Evolutionary conservation across 2,888 invertebrate genomes (phyloP).

Genomic region (Agrypnus murinus): DNA sequence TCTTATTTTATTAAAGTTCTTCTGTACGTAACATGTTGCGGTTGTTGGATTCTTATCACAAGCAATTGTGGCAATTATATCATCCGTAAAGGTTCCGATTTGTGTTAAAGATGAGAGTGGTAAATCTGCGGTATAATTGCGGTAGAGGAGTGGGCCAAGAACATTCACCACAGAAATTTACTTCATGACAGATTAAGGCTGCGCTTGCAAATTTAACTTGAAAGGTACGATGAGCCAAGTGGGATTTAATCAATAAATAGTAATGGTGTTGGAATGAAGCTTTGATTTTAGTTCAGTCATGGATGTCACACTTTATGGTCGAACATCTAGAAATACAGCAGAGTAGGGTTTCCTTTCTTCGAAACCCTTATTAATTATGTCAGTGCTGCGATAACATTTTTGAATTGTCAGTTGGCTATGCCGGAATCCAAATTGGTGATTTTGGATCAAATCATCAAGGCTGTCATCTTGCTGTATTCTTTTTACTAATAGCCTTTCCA

Average conservation of each 20-base stretch:
- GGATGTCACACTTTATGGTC: not conserved
- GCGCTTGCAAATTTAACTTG: not conserved
- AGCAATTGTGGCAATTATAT: no score
- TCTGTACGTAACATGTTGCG: not conserved
- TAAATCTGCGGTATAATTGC: not conserved
- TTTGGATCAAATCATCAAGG: not conserved
- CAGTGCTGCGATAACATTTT: not conserved
- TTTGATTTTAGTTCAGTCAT: not conserved
- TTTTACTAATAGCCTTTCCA: not conserved
- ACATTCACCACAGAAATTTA: not conserved
- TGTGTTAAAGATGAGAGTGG: slow-evolving; percentile 5
- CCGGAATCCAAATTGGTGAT: no score
- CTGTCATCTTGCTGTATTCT: not conserved
- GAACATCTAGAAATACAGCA: no score
- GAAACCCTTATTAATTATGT: not conserved
- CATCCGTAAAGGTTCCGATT: not conserved
- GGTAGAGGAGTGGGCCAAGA: not conserved
- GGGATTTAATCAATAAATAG: slow-evolving; percentile 6
- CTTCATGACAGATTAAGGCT: slow-evolving; percentile 1
- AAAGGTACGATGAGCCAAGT: not conserved
- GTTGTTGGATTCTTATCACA: not conserved
- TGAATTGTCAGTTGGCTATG: no score
- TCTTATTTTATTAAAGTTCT: not conserved
- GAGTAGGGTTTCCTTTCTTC: no score
- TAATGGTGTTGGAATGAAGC: slow-evolving; percentile 1